These are phyloP conservation scores for Frieseomelitta varia DNA, from an alignment of 1,140 invertebrate species.

Conservation along the genomic window DNA sequence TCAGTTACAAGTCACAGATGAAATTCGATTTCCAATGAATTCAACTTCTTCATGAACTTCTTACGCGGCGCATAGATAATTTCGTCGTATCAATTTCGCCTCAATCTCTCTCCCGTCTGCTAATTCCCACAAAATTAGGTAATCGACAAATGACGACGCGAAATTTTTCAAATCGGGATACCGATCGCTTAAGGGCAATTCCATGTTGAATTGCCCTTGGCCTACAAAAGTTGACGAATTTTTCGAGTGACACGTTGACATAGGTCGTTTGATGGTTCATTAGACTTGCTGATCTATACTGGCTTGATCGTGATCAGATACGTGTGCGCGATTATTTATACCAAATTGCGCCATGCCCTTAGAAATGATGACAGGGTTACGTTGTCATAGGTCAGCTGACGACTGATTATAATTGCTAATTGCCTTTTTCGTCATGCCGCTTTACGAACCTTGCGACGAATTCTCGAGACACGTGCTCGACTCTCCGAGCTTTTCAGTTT, in stretches of 20 bases:
- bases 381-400: conserved; percentile 49
- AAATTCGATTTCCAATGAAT: too few relatives aligned
- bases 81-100: too few relatives aligned
- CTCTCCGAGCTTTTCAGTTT: background rate
- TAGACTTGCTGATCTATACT: conserved; percentile 50
- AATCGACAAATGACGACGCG: background rate
- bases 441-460: background rate
- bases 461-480: background rate
- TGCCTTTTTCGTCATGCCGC: background rate
- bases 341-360: conserved; percentile 41
- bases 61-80: too few relatives aligned
- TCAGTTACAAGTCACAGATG: too few relatives aligned
- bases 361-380: conserved; percentile 31
- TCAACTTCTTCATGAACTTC: too few relatives aligned
- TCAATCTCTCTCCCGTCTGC: too few relatives aligned
- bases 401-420: conserved; percentile 44
- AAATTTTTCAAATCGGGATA: background rate
- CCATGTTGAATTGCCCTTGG: conserved; percentile 4
- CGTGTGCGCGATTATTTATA: conserved; percentile 23
- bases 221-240: conserved; percentile 29
- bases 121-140: background rate
- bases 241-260: conserved; percentile 41
- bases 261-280: conserved; percentile 32
- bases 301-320: background rate
- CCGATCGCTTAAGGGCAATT: too few relatives aligned